Conservation (phyloP, 2,113 vertebrate genomes). For the Grantiella picta region DNA sequence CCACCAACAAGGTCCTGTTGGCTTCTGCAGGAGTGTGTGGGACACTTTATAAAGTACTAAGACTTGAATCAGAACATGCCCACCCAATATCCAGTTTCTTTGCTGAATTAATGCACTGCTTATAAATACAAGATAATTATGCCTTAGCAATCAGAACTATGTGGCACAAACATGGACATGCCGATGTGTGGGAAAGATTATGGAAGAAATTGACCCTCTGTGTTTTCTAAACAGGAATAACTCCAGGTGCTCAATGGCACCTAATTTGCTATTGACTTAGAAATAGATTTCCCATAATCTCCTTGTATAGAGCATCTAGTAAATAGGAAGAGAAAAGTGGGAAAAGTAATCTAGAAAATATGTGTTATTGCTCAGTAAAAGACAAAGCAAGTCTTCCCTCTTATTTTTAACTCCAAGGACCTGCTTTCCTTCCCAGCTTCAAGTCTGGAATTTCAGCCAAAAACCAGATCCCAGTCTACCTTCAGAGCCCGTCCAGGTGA, state of each 20-base stretch:
- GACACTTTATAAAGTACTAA: neutral
- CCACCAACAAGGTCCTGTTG: neutral
- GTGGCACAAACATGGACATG: rapidly evolving
- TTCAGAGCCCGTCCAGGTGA: neutral
- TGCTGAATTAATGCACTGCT: neutral
- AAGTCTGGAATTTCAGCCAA: neutral
- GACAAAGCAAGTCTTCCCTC: neutral
- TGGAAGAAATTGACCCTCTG: neutral
- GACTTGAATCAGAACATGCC: neutral
- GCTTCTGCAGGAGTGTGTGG: neutral
- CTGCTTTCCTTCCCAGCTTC: neutral
- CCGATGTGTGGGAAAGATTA: neutral
- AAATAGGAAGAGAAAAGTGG: neutral
- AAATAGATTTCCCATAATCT: constrained; percentile 10
- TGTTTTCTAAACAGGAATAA: neutral
- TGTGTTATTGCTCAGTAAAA: neutral
- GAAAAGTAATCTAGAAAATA: neutral
- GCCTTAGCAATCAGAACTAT: neutral
- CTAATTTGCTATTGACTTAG: neutral
- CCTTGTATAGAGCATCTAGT: neutral
- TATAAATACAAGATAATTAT: neutral
- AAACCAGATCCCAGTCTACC: neutral
- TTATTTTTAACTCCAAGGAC: constrained; percentile 19
- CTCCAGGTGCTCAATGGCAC: neutral
- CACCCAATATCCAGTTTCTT: neutral